Percentiles rank a stretch among this genome's conserved stretches.
Conservation (phyloP, 2,797 vertebrate genomes). For the Capromys pilorides region DNA sequence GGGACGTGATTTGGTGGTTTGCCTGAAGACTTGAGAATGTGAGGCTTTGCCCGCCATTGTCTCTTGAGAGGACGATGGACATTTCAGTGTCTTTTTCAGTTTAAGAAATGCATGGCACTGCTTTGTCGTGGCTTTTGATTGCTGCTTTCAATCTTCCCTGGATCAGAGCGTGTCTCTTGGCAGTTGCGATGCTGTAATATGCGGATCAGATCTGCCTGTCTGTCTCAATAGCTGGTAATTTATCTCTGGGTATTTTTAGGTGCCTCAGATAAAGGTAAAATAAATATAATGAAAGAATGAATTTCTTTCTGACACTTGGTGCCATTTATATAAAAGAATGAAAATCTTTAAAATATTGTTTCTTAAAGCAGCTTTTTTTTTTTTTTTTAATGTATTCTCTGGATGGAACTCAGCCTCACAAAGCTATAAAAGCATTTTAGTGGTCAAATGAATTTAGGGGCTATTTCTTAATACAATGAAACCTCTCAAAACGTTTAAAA, state of each 20-base stretch:
- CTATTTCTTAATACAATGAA: constrained; percentile 24
- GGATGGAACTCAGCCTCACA: constrained; percentile 2
- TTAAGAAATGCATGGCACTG: constrained; percentile 29
- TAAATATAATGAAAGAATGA: constrained; percentile 68
- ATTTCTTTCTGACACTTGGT: constrained; percentile 68
- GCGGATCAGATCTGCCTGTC: constrained; percentile 70
- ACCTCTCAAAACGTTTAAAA: constrained; percentile 44
- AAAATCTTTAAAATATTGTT: constrained; percentile 60
- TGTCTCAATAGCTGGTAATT: constrained; percentile 69
- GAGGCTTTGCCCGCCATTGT: constrained; percentile 1
- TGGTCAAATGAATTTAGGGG: constrained; percentile 36
- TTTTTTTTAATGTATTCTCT: too few species aligned
- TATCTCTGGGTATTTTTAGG: constrained; percentile 73
- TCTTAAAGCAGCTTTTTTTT: constrained; percentile 29
- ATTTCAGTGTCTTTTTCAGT: constrained; percentile 22
- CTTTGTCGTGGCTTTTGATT: constrained; percentile 51
- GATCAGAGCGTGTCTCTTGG: constrained; percentile 66
- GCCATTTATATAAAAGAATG: constrained; percentile 51
- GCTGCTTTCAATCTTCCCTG: constrained; percentile 69
- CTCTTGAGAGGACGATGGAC: constrained; percentile 6
- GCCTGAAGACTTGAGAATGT: background rate
- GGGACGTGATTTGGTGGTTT: too few species aligned
- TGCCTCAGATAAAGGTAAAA: constrained; percentile 70
- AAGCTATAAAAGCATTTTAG: constrained; percentile 17
- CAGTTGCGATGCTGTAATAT: constrained; percentile 39